Evolutionary conservation across 2,888 invertebrate species (phyloP).

Genomic region (Slavum lentiscoides): DNA sequence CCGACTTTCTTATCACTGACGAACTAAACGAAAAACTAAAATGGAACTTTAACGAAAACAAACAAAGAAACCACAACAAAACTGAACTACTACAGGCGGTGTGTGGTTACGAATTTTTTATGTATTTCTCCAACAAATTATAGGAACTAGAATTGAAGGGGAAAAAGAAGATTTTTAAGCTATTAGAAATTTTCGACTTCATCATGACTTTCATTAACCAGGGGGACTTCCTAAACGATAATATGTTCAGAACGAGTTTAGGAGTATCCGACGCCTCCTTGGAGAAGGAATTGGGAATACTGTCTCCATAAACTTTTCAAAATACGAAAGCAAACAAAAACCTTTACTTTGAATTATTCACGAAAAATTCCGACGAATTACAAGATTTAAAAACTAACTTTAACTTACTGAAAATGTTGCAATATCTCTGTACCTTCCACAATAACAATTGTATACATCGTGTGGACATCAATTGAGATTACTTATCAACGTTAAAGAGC

Average conservation of each 20-base stretch:
- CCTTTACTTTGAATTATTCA: not conserved
- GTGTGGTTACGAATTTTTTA: not conserved
- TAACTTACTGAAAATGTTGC: too few species aligned
- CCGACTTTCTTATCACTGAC: too few species aligned
- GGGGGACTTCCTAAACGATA: not conserved
- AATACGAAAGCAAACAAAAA: not conserved
- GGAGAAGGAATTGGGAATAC: not conserved
- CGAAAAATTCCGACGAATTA: too few species aligned
- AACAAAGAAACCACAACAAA: not conserved
- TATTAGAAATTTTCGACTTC: not conserved
- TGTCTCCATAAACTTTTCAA: not conserved
- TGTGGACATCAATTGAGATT: too few species aligned
- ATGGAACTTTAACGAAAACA: too few species aligned
- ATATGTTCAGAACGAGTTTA: not conserved
- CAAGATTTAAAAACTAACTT: too few species aligned
- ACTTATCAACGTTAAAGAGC: too few species aligned
- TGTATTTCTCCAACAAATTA: not conserved
- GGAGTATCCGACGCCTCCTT: not conserved
- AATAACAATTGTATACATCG: too few species aligned
- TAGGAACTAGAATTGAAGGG: not conserved
- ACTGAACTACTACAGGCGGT: not conserved
- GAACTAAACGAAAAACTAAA: too few species aligned
- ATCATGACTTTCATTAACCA: not conserved
- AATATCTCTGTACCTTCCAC: too few species aligned
- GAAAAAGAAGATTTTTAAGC: too few species aligned